Base-by-base conservation (phyloP, 2,888 invertebrate genomes). In the Sphaeridia pumilis region DNA sequence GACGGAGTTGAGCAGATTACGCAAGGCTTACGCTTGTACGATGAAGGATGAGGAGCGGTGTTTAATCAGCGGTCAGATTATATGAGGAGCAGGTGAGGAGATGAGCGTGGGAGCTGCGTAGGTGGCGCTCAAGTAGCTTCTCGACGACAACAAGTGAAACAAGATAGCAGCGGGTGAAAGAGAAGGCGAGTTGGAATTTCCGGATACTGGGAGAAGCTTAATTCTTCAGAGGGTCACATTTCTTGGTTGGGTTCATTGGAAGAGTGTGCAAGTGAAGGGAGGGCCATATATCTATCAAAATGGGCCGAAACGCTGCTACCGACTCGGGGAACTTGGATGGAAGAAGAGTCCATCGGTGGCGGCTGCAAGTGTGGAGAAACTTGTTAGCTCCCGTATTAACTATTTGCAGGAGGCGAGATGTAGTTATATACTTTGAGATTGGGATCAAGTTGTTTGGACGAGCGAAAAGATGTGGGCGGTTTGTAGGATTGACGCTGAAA, bases 231-330 rank as follows among this genome's bases (percentile, higher is more conserved):
- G 31, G 31, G 20, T 27, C 7, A 10, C 46, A 28, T 28, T 28
- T 7, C 46, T 46, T 10, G 4, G n/a, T n/a, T n/a, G 12, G 31
- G 31, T 45, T 45, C 45, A 45, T 26, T 14, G 14, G 14, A 25
- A 20, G 27, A 28, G 46, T 31, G 46, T 46, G 46, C 7, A 46
- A 46, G 31, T 46, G 46, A 46, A 46, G 24, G 46, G 20, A 28
- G 21, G 25, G 28, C 31, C 46, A 46, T 46, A 46, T 46, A 46
- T 46, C 46, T 20, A 31, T 26, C 28, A 7, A 17, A 24, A 17
- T 38, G 17, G 38, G 12, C 17, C 17, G 38, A n/a, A n/a, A n/a
- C n/a, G n/a, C n/a, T n/a, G n/a, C n/a, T n/a, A n/a, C n/a, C n/a
- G n/a, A n/a, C n/a, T n/a, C n/a, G n/a, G n/a, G n/a, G n/a, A n/a